A percentile compares a stretch with the other conserved stretches of the same genome.
Conservation (phyloP, 2,888 invertebrate species). For the Macrosiphum euphorbiae region DNA sequence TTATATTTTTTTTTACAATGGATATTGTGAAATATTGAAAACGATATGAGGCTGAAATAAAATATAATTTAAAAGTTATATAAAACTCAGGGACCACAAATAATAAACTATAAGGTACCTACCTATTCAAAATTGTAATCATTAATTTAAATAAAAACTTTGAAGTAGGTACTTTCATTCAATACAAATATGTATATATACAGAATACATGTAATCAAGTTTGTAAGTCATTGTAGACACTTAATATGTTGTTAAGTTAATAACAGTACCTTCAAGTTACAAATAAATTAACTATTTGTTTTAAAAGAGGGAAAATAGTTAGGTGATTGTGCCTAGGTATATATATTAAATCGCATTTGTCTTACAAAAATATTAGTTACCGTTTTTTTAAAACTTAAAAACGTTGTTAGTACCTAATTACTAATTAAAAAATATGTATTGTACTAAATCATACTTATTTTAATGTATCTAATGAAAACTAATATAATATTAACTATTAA, state of each 20-base stretch:
- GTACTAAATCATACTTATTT: neutral
- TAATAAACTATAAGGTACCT: neutral
- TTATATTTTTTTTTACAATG: neutral
- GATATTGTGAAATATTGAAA: neutral
- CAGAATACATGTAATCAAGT: neutral
- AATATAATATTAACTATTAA: neutral
- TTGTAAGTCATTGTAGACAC: neutral
- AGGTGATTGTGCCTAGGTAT: neutral
- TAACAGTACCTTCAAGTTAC: neutral
- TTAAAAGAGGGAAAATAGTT: neutral
- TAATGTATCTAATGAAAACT: neutral
- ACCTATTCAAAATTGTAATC: neutral
- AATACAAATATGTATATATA: neutral
- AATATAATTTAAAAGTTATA: neutral
- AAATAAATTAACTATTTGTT: neutral
- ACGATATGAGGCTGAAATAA: neutral
- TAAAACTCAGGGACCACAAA: neutral
- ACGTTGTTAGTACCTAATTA: neutral
- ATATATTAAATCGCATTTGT: neutral
- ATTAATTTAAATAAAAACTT: neutral
- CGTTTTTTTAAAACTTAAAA: neutral
- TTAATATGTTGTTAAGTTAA: neutral
- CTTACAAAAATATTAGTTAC: neutral
- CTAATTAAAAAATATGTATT: neutral
- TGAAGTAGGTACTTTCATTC: neutral